These are phyloP conservation scores for Epizoanthus scotinus DNA, from an alignment of 92 coral and sea anemone genomes.

Conservation along the genomic window DNA sequence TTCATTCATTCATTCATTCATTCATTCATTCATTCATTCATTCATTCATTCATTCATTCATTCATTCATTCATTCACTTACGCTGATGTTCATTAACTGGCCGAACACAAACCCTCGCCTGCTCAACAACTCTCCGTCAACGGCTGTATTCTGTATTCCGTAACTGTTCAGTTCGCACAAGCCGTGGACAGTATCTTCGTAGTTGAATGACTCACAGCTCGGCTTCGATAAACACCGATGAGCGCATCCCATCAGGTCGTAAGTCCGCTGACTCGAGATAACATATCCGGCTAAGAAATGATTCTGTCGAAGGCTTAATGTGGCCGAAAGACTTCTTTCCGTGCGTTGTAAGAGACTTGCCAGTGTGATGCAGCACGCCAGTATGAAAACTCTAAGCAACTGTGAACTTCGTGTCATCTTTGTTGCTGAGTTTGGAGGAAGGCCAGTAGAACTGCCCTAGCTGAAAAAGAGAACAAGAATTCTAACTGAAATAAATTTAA, in stretches of 20 bases:
- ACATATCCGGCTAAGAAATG: not conserved
- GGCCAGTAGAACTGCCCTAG: no score
- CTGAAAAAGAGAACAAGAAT: no score
- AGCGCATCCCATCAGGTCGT: constrained; percentile 21
- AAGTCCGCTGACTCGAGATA: constrained; percentile 1
- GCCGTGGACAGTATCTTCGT: constrained; percentile 5
- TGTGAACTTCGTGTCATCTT: not conserved
- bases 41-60: no score
- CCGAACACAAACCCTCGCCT: constrained; percentile 8
- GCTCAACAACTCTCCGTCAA: not conserved
- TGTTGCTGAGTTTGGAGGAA: not conserved
- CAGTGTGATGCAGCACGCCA: not conserved
- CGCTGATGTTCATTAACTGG: not conserved
- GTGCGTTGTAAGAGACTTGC: not conserved
- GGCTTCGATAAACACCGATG: not conserved
- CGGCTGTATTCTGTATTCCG: not conserved
- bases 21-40: no score
- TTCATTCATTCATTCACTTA: no score
- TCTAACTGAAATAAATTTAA: no score
- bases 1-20: no score
- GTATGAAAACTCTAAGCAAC: not conserved
- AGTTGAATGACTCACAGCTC: constrained; percentile 4
- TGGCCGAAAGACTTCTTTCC: not conserved
- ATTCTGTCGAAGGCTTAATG: not conserved
- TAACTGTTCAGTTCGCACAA: constrained; percentile 15